Base-by-base conservation (phyloP, 37 sponge, comb jelly and placozoan species). In the Cladorhizidae sp. region DNA sequence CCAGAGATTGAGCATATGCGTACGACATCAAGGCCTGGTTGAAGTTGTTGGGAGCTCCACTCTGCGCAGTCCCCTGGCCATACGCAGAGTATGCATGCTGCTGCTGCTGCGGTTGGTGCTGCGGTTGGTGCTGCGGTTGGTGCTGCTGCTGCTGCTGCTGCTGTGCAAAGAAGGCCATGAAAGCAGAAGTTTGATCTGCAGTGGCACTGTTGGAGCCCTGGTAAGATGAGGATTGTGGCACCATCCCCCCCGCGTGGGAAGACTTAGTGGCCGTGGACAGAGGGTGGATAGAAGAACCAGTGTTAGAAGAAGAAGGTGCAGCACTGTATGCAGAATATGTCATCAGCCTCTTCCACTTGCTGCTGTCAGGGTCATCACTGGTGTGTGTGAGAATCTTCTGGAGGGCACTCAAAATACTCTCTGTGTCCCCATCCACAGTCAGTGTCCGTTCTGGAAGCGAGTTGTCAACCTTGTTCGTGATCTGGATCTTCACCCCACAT, bases 391-490 rank as follows among this genome's bases (percentile, higher is more conserved):
- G 58, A 3, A 93, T 80, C 17, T 31, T 58, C 20, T 43, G 57
- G 0, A 76, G 50, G 14, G 93, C 95, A 64, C 40, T 81, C 40
- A 85, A 29, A 20, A 90, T 83, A 31, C 72, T 54, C 5, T 88
- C 87, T 21, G 74, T 74, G 0, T 77, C 80, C 1, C 89, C 93
- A 31, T 45, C 43, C 33, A 97, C 75, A 37, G 85, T 86, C 22
- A 94, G 83, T 23, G 75, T 79, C 0, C 98, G 87, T 77, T 97
- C 98, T 3, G 90, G 90, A 0, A 94, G 67, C 7, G 54, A 56
- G 18, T 51, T 76, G 12, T 85, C 90, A 43, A 89, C 93, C 68
- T 92, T 92, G 73, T 75, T 85, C 52, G 90, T 87, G 43, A 97
- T 92, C 76, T 86, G 88, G 26, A 97, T 92, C 61, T 81, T 72